Evolutionary conservation across 2,797 vertebrate species (phyloP), one percentile per base, ranked within the genome.

Genomic region (Psittacula echo): DNA sequence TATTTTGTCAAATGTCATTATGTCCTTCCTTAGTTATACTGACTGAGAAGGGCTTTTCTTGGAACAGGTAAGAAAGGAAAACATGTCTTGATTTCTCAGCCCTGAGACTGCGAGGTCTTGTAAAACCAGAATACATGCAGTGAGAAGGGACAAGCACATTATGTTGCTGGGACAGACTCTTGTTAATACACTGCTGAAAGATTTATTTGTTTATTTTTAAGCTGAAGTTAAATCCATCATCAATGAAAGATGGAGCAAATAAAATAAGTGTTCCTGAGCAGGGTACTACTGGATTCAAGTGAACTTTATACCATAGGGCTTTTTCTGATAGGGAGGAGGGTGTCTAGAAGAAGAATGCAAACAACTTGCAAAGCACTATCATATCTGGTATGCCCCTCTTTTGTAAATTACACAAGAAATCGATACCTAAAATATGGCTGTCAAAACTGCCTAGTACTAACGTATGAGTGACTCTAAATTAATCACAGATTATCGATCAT

Each of bases 401-500:
- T 80, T 91, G 85, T 92, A 97, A 97, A 97, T 97, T 95, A 95
- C 74, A 89, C 29, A 93, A 85, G 71, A 94, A 96, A 97, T 98
- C 96, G 5, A 98, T 97, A 96, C 87, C 60, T 94, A 89, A 89
- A 96, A 95, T 96, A 93, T 97, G 96, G 88, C 82, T 94, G 97
- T 94, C 94, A 47, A 97, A 97, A 89, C 93, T 91, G 95, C 93
- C 96, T 81, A 62, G 92, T 90, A 83, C 85, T 74, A 96, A 90
- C 94, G 93, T 65, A 95, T 56, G 91, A 96, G 84, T 83, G 88
- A 94, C 91, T 97, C 92, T 87, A 96, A 98, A 98, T 97, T 97
- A 97, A 98, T 96, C 95, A 89, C 76, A 96, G 72, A 77, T 96
- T 97, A 97, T 98, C 51, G 86, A 98, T 97, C 94, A 97, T 68